phyloP scores from a whole-genome alignment of 2,113 vertebrate species.

The Gavialis gangeticus region DNA sequence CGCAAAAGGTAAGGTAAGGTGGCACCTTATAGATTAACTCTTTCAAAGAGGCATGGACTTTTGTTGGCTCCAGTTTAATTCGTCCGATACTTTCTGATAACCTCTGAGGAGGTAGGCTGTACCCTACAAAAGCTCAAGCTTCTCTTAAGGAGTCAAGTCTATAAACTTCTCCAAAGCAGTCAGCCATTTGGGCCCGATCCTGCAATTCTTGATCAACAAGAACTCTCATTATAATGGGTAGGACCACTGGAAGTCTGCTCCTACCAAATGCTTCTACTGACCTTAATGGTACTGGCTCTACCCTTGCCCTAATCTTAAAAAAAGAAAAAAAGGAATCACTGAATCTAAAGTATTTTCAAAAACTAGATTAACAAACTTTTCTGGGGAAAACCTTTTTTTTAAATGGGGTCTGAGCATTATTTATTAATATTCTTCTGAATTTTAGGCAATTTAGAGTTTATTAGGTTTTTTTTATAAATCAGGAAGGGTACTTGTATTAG shows the following conservation, averaged over 20 bases:
- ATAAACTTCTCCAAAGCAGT: neutral
- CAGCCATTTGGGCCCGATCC: neutral
- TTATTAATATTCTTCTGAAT: neutral
- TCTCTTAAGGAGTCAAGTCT: no score
- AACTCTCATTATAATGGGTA: accelerated
- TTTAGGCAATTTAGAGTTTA: neutral
- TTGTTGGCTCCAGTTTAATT: no score
- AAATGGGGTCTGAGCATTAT: slow-evolving; percentile 21
- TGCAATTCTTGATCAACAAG: accelerated
- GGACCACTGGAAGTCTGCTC: neutral
- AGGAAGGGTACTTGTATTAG: neutral
- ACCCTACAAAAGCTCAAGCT: no score
- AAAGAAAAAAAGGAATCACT: neutral
- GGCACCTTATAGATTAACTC: no score
- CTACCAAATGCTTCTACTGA: neutral
- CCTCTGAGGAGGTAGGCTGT: no score
- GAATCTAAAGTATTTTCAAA: neutral
- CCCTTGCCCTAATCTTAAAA: neutral
- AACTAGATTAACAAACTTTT: neutral
- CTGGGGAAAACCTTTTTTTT: slow-evolving; percentile 21
- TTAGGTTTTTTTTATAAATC: neutral
- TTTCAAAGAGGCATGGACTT: no score
- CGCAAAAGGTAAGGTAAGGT: no score
- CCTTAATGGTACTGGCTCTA: neutral
- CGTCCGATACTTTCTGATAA: no score